A percentile compares a stretch with the other conserved stretches of the same genome.
phyloP scores from a whole-genome alignment of 2,888 invertebrate species.

The Eupeodes latifasciatus region DNA sequence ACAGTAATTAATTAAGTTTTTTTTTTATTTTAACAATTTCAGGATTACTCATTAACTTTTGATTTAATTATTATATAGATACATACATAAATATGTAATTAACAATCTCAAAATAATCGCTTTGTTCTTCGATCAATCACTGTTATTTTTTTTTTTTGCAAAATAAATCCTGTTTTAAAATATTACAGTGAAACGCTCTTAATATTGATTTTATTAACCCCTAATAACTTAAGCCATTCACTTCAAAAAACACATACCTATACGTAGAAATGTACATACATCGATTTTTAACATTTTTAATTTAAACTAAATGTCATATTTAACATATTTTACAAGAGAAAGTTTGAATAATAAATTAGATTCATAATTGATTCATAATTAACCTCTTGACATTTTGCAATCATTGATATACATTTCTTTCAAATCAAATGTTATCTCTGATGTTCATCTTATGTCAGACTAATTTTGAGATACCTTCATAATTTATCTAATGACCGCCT shows the following conservation, averaged over 20 bases:
- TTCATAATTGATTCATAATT: constrained; percentile 4
- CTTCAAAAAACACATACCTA: not conserved
- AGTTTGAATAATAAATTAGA: constrained; percentile 3
- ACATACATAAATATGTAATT: not conserved
- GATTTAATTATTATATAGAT: not conserved
- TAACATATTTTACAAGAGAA: not conserved
- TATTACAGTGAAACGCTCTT: not conserved
- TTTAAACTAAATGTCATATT: no score
- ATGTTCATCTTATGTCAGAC: not conserved
- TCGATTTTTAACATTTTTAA: no score
- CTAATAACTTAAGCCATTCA: not conserved
- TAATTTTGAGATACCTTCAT: not conserved
- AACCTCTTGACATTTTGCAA: constrained; percentile 23
- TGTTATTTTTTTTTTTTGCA: not conserved
- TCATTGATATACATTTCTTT: not conserved
- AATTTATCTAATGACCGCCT: constrained; percentile 9
- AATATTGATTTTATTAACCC: not conserved
- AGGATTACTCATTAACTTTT: not conserved
- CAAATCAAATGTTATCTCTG: not conserved
- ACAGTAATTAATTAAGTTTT: not conserved
- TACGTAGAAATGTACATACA: no score
- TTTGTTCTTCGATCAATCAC: constrained; percentile 10
- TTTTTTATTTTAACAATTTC: not conserved
- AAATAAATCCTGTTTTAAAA: not conserved
- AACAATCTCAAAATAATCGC: not conserved